These are phyloP conservation scores for Eurypyga helias DNA, from an alignment of 2,113 vertebrate species.

Conservation along the genomic window DNA sequence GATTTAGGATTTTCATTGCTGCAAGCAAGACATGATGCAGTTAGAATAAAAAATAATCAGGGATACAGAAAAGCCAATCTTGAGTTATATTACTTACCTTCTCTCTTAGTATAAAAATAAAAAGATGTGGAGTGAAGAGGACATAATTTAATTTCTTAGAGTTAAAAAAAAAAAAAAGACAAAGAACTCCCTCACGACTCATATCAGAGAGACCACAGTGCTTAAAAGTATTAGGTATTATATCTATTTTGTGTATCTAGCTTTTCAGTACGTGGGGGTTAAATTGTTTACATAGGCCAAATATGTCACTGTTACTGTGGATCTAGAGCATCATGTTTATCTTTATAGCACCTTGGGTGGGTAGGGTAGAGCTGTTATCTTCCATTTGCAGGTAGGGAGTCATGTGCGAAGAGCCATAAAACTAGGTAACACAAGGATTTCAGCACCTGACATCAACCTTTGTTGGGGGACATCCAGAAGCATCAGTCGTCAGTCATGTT, in stretches of 20 bases:
- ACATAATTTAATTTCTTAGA: not conserved
- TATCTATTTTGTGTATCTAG: not conserved
- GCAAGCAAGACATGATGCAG: not conserved
- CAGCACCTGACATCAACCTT: not conserved
- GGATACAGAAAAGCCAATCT: not conserved
- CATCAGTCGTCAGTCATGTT: not conserved
- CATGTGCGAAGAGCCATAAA: not conserved
- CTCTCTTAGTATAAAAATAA: not conserved
- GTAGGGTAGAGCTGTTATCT: not conserved
- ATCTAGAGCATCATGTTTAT: not conserved
- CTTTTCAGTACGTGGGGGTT: not conserved
- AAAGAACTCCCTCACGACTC: not conserved
- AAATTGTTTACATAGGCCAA: not conserved
- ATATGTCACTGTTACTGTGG: not conserved
- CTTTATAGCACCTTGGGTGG: not conserved
- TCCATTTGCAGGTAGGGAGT: not conserved
- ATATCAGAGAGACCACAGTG: not conserved
- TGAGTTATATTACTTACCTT: not conserved
- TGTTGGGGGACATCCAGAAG: not conserved
- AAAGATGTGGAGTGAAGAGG: not conserved
- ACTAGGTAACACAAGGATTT: not conserved
- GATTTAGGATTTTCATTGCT: not conserved
- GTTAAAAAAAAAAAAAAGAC: not conserved
- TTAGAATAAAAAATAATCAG: not conserved
- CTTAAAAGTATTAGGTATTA: not conserved